Conservation (phyloP, 2,113 vertebrate species). For the Paradoxurus hermaphroditus region DNA sequence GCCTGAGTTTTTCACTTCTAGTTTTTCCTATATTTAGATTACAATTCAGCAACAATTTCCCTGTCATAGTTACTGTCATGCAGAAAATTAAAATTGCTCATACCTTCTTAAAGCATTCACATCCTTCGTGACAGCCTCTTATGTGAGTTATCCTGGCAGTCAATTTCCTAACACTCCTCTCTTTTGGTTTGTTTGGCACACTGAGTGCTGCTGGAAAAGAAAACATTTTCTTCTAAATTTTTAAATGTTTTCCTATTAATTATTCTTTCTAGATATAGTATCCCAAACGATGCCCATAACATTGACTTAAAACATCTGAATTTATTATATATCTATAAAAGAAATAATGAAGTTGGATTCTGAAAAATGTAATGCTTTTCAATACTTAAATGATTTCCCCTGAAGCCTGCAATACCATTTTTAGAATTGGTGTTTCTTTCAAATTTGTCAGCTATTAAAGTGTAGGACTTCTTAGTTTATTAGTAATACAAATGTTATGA, state of each 20-base stretch:
- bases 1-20: background rate
- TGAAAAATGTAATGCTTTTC: constrained; percentile 21
- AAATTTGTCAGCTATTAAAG: constrained; percentile 70
- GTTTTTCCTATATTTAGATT: constrained; percentile 52
- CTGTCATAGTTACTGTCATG: constrained; percentile 27
- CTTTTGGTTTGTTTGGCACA: background rate
- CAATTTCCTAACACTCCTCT: background rate
- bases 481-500: constrained; percentile 79
- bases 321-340: constrained; percentile 12
- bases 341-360: background rate
- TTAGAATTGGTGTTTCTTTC: constrained; percentile 53
- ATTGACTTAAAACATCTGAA: background rate
- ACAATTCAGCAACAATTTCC: constrained; percentile 23
- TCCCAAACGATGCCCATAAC: background rate
- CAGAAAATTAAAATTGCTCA: constrained; percentile 50
- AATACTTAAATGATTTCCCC: constrained; percentile 39
- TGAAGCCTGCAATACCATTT: constrained; percentile 26
- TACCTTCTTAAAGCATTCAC: background rate
- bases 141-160: background rate
- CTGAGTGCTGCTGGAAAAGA: background rate
- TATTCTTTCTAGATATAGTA: background rate
- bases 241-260: background rate
- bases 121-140: constrained; percentile 37
- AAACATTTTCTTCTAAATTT: background rate
- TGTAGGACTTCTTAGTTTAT: constrained; percentile 73